Evolutionary conservation across 2,797 vertebrate genomes (phyloP), one percentile per base, ranked within the genome.

Genomic region (Pristis pectinata): DNA sequence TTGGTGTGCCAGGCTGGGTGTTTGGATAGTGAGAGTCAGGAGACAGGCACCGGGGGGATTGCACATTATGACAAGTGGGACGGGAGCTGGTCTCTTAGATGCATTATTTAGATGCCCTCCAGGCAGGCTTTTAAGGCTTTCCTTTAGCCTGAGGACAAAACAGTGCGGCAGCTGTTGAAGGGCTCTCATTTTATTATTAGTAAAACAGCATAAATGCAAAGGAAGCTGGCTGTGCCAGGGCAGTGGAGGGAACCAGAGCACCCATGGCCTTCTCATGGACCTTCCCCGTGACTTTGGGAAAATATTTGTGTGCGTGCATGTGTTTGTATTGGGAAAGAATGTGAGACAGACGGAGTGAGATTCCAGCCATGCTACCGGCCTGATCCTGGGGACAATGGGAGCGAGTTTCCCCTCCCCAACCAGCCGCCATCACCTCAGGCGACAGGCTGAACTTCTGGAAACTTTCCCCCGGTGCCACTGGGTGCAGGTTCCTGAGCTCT

Each of bases 21-120:
- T 89, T 94, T 95, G 94, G 94, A 95, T 94, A 89, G 64, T 24
- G 94, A 41, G 94, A 49, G 44, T 17, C 80, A 44, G 79, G 56
- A 53, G 70, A 82, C 41, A 59, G 77, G 27, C 91, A 49, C 61
- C 0, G 11, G 87, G 94, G 49, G 94, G 41, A 53, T 34, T 53
- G 64, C 1, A 17, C 67, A 34, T 15, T 15, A 27, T 72, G 92
- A 74, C 13, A 37, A 67, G 89, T 44, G 2, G 22, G 89, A 67
- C 10, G 19, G 5, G 37, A 30, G 92, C 22, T 44, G 41, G 11
- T 22, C 44, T 30, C 10, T 30, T 13, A 30, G 41, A 30, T 93
- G 37, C 67, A 74, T 74, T 93, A 93, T 93, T 93, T 49, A 74
- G 37, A 30, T 93, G 11, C 92, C 92, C 92, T 74, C 13, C 41